Conservation (phyloP, 1,140 invertebrate species). For the Himalopsyche phryganea region DNA sequence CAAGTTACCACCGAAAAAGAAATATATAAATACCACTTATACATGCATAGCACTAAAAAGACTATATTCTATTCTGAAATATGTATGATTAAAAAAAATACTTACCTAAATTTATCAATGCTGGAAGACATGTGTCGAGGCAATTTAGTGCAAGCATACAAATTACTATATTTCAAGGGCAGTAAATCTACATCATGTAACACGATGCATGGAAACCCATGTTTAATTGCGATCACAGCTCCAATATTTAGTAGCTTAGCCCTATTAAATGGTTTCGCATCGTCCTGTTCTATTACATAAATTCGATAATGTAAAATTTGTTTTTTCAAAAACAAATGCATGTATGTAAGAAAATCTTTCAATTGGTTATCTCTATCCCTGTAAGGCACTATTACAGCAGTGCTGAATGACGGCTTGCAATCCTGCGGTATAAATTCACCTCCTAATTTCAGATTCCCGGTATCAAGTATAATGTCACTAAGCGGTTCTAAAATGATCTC, state of each 20-base stretch:
- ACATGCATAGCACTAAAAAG: too few relatives aligned
- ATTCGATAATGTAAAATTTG: conserved; percentile 63
- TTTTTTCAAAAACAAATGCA: conserved; percentile 46
- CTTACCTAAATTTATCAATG: conserved; percentile 75
- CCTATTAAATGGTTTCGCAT: conserved; percentile 80
- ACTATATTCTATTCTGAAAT: too few relatives aligned
- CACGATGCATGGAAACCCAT: conserved; percentile 81
- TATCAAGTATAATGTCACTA: conserved; percentile 1
- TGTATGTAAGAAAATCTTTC: conserved; percentile 46
- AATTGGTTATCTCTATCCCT: conserved; percentile 47
- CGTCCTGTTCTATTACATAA: conserved; percentile 86
- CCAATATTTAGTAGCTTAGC: conserved; percentile 93
- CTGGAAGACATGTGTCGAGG: conserved; percentile 92
- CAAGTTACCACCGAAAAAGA: too few relatives aligned
- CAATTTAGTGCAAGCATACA: conserved; percentile 84
- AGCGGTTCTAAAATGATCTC: neutral
- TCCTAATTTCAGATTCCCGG: conserved; percentile 17
- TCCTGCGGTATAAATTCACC: conserved; percentile 21
- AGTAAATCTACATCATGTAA: conserved; percentile 95
- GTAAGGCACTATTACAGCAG: conserved; percentile 49
- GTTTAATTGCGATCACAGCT: conserved; percentile 69
- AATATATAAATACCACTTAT: too few relatives aligned
- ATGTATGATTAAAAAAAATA: too few relatives aligned
- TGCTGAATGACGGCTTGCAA: conserved; percentile 44
- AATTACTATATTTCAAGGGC: conserved; percentile 82